Evolutionary conservation across 1,140 invertebrate genomes (phyloP).

Genomic region (Helicoverpa armigera): DNA sequence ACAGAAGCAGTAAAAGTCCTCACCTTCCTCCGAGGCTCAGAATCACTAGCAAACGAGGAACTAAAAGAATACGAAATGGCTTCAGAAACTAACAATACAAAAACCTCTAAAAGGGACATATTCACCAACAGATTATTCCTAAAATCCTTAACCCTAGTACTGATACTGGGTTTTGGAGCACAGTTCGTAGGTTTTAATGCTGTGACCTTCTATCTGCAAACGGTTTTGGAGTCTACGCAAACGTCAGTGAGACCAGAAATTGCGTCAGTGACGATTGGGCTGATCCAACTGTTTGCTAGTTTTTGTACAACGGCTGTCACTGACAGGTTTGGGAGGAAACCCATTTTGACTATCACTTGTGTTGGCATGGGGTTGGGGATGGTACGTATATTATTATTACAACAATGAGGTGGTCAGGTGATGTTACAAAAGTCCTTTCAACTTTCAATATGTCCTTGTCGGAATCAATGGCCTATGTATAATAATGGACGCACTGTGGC

Average conservation of each 20-base stretch:
- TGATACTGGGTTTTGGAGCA: conserved; percentile 86
- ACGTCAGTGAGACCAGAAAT: conserved; percentile 87
- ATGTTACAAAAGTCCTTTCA: no score
- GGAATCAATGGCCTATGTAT: not conserved
- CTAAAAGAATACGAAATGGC: conserved; percentile 56
- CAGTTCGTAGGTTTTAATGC: conserved; percentile 90
- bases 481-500: not conserved
- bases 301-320: conserved; percentile 84
- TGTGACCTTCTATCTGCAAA: conserved; percentile 90
- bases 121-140: conserved; percentile 57
- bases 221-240: conserved; percentile 87
- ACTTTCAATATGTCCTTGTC: no score
- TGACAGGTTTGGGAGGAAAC: conserved; percentile 88
- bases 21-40: conserved; percentile 57
- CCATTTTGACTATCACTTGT: conserved; percentile 87
- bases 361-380: conserved; percentile 85
- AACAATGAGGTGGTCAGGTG: no score
- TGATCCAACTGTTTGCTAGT: conserved; percentile 86
- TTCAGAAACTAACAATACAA: conserved; percentile 9
- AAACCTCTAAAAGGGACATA: conserved; percentile 49
- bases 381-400: conserved; percentile 53
- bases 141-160: conserved; percentile 54
- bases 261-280: conserved; percentile 89
- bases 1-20: conserved; percentile 58
- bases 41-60: conserved; percentile 56